Conservation (phyloP, 2,797 vertebrate genomes). For the Microctenopoma stevenorrisi region DNA sequence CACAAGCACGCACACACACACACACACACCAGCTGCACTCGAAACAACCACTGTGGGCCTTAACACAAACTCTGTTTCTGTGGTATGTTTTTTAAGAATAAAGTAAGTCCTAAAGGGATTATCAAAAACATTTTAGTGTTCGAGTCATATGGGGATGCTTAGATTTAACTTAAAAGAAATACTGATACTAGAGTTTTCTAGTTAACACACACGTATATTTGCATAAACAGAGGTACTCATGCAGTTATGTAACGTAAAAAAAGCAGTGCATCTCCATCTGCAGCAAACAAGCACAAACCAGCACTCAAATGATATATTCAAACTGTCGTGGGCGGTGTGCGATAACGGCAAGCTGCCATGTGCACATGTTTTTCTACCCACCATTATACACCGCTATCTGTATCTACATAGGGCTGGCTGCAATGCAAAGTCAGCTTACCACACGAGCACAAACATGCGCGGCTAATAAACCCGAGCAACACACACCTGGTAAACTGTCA, state of each 20-base stretch:
- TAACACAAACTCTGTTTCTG: neutral
- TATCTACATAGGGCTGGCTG: slow-evolving; percentile 57
- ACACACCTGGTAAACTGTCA: slow-evolving; percentile 75
- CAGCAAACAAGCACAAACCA: slow-evolving; percentile 43
- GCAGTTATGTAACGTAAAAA: slow-evolving; percentile 49
- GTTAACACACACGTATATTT: slow-evolving; percentile 11
- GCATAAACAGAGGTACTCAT: slow-evolving; percentile 14
- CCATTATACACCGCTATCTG: slow-evolving; percentile 65
- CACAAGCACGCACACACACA: slow-evolving; percentile 18
- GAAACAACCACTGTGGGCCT: slow-evolving; percentile 31
- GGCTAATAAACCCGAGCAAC: slow-evolving; percentile 61
- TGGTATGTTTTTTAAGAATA: slow-evolving; percentile 8
- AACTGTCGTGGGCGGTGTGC: slow-evolving; percentile 57
- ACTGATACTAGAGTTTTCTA: slow-evolving; percentile 12
- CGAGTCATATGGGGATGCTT: slow-evolving; percentile 7
- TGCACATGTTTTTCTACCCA: slow-evolving; percentile 75
- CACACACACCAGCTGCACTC: slow-evolving; percentile 26
- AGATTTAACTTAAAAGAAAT: slow-evolving; percentile 8
- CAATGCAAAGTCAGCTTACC: slow-evolving; percentile 50
- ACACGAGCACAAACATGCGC: slow-evolving; percentile 32
- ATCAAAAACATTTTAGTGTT: slow-evolving; percentile 12
- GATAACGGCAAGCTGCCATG: slow-evolving; percentile 75
- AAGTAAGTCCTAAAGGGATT: slow-evolving; percentile 10
- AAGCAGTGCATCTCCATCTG: slow-evolving; percentile 39
- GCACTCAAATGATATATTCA: slow-evolving; percentile 49